A percentile compares a stretch with the other conserved stretches of the same genome.
phyloP scores from a whole-genome alignment of 1,140 invertebrate genomes.

The Eufriesea mexicana region DNA sequence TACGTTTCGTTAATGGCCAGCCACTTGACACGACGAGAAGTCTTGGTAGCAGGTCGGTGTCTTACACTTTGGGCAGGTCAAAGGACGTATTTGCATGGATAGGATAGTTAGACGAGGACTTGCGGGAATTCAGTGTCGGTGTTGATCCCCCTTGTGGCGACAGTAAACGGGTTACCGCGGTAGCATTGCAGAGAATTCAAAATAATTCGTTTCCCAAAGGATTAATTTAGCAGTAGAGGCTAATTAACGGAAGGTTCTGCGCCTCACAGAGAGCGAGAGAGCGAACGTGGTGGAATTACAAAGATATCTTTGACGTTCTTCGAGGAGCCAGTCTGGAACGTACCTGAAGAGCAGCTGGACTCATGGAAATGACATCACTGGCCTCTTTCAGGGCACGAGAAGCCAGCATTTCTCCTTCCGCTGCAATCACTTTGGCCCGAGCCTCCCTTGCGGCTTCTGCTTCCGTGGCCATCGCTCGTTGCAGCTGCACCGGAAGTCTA shows the following conservation, averaged over 20 bases:
- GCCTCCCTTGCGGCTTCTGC: conserved; percentile 93
- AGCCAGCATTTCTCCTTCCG: conserved; percentile 94
- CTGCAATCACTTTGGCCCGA: conserved; percentile 88
- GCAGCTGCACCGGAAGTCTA: conserved; percentile 92
- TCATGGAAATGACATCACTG: conserved; percentile 90
- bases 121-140: background rate
- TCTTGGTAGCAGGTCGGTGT: too few relatives aligned
- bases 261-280: background rate
- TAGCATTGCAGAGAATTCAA: background rate
- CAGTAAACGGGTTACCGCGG: background rate
- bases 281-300: background rate
- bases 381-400: conserved; percentile 94
- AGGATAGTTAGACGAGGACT: background rate
- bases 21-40: too few relatives aligned
- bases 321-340: background rate
- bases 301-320: conserved; percentile 9
- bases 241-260: background rate
- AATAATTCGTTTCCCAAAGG: background rate
- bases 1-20: too few relatives aligned
- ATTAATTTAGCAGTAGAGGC: background rate
- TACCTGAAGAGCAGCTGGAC: conserved; percentile 87
- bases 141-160: background rate
- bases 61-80: background rate
- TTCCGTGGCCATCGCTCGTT: conserved; percentile 94
- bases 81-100: background rate